Evolutionary conservation across 2,113 vertebrate species (phyloP).

Genomic region (Scalopus aquaticus): DNA sequence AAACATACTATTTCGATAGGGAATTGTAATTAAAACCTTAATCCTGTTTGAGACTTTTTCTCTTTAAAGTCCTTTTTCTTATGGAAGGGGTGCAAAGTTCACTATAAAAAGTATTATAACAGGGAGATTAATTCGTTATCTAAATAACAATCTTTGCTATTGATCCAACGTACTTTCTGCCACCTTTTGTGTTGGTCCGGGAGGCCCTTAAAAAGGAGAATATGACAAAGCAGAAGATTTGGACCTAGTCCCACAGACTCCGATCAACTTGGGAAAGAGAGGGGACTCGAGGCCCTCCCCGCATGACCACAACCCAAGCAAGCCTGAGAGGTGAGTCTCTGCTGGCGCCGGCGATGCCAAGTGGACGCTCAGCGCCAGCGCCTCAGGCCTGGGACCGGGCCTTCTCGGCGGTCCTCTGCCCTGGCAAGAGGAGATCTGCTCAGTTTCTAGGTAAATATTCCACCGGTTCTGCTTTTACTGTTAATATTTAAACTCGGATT

Average conservation of each 20-base stretch:
- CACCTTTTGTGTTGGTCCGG: slow-evolving; percentile 80
- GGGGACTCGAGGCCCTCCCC: background rate
- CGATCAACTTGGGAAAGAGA: background rate
- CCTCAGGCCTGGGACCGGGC: background rate
- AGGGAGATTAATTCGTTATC: slow-evolving; percentile 80
- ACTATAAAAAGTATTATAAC: slow-evolving; percentile 67
- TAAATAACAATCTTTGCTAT: slow-evolving; percentile 79
- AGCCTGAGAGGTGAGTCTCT: background rate
- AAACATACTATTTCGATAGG: slow-evolving; percentile 83
- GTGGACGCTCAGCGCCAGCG: background rate
- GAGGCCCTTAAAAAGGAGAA: slow-evolving; percentile 67
- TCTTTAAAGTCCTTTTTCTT: slow-evolving; percentile 79
- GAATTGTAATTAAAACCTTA: slow-evolving; percentile 87
- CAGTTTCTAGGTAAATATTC: slow-evolving; percentile 81
- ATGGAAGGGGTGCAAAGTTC: slow-evolving; percentile 49
- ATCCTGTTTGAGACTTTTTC: slow-evolving; percentile 82
- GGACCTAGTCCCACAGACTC: slow-evolving; percentile 14
- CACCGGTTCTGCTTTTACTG: slow-evolving; percentile 78
- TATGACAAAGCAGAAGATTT: slow-evolving; percentile 76
- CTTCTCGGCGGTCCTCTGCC: background rate
- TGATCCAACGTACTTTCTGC: slow-evolving; percentile 75
- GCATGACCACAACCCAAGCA: background rate
- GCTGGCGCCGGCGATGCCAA: background rate
- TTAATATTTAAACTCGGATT: slow-evolving; percentile 86
- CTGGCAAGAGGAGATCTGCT: slow-evolving; percentile 6